Evolutionary conservation across 2,888 invertebrate species (phyloP), one percentile per base, ranked within the genome.

Genomic region (Helleia helle): DNA sequence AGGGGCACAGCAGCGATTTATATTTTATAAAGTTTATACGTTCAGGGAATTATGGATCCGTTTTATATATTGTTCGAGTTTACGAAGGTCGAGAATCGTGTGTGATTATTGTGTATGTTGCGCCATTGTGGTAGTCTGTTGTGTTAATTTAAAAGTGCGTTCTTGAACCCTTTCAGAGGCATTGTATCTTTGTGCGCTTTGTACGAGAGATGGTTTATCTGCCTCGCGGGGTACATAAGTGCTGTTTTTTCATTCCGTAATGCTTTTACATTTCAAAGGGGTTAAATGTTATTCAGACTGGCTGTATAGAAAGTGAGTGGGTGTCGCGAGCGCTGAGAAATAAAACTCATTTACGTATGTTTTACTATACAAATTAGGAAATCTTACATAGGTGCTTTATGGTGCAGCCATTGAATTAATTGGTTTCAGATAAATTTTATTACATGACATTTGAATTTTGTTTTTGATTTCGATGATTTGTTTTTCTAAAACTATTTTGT

Each of bases 81-180:
- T 11, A 9, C 13, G 60, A 73, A 50, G 51, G 69, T 54, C 50
- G 54, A 62, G 43, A 70, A 52, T 76, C n/a, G 65, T 45, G 39
- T 68, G 70, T 7, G 28, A 27, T 40, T 46, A 39, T 27, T 27
- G 9, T 24, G 52, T 41, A 57, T 51, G 56, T 66, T 80, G 55
- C 37, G 66, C 49, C 71, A 51, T 75, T 80, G 47, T 56, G 44
- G 52, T 57, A 58, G 54, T 62, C 50, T 48, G 47, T 53, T 61
- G 56, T 71, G 76, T 83, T 84, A 84, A 84, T 84, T 83, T 83
- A 83, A 84, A 84, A 84, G 81, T 83, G 79, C 81, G 84, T 81
- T 84, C 81, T 84, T 84, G 84, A 84, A 84, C 84, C 84, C 84
- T 84, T 84, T 84, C 83, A 81, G 81, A 81, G 80, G 84, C 74